Evolutionary conservation across 2,797 vertebrate species (phyloP).

Genomic region (Rhynchotus rufescens): DNA sequence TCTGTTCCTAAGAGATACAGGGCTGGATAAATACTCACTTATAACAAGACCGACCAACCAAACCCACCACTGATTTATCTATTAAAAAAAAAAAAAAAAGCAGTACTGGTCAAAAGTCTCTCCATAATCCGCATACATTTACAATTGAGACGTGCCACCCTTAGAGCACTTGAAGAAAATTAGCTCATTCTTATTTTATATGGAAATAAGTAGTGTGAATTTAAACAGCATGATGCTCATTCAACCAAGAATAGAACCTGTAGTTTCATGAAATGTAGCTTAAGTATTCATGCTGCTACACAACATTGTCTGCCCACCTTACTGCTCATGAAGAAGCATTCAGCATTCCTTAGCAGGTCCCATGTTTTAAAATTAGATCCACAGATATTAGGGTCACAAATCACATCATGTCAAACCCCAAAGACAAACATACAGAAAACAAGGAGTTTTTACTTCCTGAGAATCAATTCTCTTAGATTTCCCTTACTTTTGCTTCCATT

Average conservation of each 20-base stretch:
- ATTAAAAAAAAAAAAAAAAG: background rate
- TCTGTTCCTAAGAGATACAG: background rate
- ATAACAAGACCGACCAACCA: no score
- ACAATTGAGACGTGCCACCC: background rate
- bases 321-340: conserved; percentile 23
- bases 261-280: background rate
- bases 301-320: background rate
- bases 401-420: background rate
- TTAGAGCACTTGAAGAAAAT: background rate
- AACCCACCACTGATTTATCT: no score
- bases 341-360: conserved; percentile 53
- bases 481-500: background rate
- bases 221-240: background rate
- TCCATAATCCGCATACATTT: background rate
- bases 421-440: background rate
- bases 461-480: background rate
- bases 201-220: conserved; percentile 17
- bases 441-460: background rate
- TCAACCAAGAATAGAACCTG: conserved; percentile 25
- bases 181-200: background rate
- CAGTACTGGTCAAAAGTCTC: background rate
- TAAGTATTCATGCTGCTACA: background rate
- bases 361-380: conserved; percentile 5
- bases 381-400: conserved; percentile 11
- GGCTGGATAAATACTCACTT: background rate